phyloP scores from a whole-genome alignment of 1,140 invertebrate genomes.

The Triops cancriformis region DNA sequence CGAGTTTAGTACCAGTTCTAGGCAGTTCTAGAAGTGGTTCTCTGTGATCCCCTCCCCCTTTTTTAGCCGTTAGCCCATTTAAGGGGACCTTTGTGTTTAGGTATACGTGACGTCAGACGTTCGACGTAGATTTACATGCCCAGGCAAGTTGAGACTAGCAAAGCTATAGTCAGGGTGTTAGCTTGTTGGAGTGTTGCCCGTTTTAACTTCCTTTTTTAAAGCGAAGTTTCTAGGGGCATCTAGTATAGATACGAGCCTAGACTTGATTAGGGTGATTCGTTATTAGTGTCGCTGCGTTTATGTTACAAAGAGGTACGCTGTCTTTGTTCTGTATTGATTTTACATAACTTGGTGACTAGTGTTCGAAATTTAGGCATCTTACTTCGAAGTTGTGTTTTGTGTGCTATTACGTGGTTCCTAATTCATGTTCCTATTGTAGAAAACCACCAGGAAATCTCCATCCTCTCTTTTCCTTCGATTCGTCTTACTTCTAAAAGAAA shows the following conservation, averaged over 20 bases:
- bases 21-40: not conserved
- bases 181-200: not conserved
- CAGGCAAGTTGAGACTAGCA: not conserved
- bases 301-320: not conserved
- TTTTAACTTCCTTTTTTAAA: not conserved
- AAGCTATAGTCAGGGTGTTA: not conserved
- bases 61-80: slow-evolving; percentile 3
- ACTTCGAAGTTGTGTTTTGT: not conserved
- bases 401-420: not conserved
- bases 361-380: not conserved
- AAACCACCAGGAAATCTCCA: too few relatives aligned
- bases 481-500: too few relatives aligned
- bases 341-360: not conserved
- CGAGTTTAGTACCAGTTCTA: too few relatives aligned
- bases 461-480: too few relatives aligned
- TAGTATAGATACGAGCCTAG: not conserved
- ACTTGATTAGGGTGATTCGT: not conserved
- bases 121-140: not conserved
- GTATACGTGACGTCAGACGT: not conserved
- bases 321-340: slow-evolving; percentile 1
- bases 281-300: not conserved
- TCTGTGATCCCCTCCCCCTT: not conserved
- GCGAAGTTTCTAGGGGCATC: not conserved
- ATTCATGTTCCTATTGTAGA: too few relatives aligned
- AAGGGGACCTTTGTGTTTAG: slow-evolving; percentile 2